Conservation (phyloP, 2,113 vertebrate genomes). For the Centrocercus urophasianus region DNA sequence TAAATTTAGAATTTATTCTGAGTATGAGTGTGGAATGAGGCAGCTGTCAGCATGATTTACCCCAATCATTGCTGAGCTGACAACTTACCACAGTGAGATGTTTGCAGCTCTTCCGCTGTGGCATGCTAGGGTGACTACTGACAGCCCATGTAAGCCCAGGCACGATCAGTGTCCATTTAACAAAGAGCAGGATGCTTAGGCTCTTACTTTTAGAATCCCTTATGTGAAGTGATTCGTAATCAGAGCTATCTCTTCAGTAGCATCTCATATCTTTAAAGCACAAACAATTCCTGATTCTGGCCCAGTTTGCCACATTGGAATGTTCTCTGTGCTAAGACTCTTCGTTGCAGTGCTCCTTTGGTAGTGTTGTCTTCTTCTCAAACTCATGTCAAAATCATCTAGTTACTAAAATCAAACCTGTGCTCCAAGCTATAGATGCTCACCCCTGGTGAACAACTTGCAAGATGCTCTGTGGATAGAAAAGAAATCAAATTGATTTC, state of each 20-base stretch:
- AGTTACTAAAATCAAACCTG: neutral
- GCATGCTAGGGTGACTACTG: neutral
- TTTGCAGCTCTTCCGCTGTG: neutral
- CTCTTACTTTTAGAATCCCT: neutral
- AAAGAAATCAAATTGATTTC: neutral
- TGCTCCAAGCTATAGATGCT: neutral
- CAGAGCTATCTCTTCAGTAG: neutral
- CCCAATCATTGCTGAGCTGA: neutral
- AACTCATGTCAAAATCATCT: neutral
- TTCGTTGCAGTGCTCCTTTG: neutral
- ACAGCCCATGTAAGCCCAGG: neutral
- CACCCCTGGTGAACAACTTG: neutral
- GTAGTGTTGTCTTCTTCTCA: neutral
- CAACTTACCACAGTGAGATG: neutral
- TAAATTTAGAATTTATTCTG: slow-evolving; percentile 42
- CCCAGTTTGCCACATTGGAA: neutral
- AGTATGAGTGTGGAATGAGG: slow-evolving; percentile 7
- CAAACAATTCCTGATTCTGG: neutral
- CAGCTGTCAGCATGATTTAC: slow-evolving; percentile 38
- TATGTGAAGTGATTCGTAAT: neutral
- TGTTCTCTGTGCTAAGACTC: neutral
- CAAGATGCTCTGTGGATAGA: neutral
- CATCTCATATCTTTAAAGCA: neutral
- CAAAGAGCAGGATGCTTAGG: neutral
- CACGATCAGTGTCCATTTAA: neutral